Conservation (phyloP, 2,113 vertebrate genomes). For the Tapirus terrestris region DNA sequence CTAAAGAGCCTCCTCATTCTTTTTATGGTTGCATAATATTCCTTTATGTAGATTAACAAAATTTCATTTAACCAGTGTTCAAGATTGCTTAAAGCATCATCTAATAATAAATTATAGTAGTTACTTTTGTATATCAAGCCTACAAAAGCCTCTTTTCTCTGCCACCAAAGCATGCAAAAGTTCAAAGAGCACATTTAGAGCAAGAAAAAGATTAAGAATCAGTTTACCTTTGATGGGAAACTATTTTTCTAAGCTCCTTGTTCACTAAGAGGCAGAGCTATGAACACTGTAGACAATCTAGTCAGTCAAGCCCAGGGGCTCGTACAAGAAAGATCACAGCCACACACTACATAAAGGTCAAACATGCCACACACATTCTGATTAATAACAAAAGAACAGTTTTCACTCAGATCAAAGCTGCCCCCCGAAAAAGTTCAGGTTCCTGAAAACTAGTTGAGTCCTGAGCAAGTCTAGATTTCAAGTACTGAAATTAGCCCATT, state of each 20-base stretch:
- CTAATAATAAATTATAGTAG: not conserved
- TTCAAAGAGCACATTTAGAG: slow-evolving; percentile 20
- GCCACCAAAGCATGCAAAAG: not conserved
- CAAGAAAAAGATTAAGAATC: slow-evolving; percentile 14
- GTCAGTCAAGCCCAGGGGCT: not conserved
- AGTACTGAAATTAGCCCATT: slow-evolving; percentile 37
- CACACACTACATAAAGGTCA: not conserved
- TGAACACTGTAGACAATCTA: not conserved
- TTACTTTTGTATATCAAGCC: not conserved
- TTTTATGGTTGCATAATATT: not conserved
- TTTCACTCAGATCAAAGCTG: not conserved
- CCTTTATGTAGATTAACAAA: not conserved
- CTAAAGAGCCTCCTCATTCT: not conserved
- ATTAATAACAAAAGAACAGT: not conserved
- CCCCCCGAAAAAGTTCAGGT: not conserved
- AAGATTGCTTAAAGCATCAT: not conserved
- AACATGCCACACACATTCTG: not conserved
- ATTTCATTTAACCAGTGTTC: not conserved
- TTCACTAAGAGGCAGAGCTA: not conserved
- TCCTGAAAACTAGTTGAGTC: slow-evolving; percentile 12
- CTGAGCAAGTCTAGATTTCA: not conserved
- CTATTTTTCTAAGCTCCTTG: not conserved
- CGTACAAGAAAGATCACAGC: not conserved
- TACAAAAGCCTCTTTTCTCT: slow-evolving; percentile 42
- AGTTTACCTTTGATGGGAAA: slow-evolving; percentile 5